These are phyloP conservation scores for Octopus bimaculoides DNA, from an alignment of 1,140 invertebrate species.

Conservation along the genomic window DNA sequence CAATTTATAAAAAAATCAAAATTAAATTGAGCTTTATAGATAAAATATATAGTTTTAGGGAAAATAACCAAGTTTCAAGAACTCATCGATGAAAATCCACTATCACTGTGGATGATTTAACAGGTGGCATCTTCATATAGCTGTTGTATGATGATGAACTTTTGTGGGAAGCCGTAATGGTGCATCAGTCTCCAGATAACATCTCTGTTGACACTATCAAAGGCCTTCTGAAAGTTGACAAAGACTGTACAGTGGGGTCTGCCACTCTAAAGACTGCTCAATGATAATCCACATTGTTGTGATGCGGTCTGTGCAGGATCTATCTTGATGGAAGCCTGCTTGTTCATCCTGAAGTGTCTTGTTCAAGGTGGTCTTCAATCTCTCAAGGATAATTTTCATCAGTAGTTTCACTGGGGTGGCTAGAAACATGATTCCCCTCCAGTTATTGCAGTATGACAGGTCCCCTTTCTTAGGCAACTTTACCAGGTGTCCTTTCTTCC, in stretches of 20 bases:
- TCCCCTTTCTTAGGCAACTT: slow-evolving; percentile 28
- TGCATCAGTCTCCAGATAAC: no score
- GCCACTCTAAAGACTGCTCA: no score
- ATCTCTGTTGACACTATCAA: no score
- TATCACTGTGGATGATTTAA: background rate
- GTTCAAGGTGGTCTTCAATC: slow-evolving; percentile 20
- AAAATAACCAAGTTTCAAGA: no score
- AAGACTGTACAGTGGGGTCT: no score
- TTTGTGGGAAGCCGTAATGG: background rate
- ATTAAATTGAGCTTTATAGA: no score
- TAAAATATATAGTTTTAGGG: no score
- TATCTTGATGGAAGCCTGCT: slow-evolving; percentile 21
- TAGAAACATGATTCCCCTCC: slow-evolving; percentile 32
- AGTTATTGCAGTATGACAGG: background rate
- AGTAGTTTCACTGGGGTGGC: slow-evolving; percentile 29
- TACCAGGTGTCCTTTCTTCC: slow-evolving; percentile 18
- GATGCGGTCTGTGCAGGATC: slow-evolving; percentile 32
- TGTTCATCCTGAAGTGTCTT: slow-evolving; percentile 21
- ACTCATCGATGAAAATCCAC: no score
- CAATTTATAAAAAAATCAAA: no score
- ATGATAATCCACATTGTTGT: slow-evolving; percentile 29
- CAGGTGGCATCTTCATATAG: background rate
- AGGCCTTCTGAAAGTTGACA: no score
- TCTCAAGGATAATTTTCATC: slow-evolving; percentile 20
- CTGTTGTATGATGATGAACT: background rate